Conservation (phyloP, 2,113 vertebrate genomes). For the Scolopax mira region DNA sequence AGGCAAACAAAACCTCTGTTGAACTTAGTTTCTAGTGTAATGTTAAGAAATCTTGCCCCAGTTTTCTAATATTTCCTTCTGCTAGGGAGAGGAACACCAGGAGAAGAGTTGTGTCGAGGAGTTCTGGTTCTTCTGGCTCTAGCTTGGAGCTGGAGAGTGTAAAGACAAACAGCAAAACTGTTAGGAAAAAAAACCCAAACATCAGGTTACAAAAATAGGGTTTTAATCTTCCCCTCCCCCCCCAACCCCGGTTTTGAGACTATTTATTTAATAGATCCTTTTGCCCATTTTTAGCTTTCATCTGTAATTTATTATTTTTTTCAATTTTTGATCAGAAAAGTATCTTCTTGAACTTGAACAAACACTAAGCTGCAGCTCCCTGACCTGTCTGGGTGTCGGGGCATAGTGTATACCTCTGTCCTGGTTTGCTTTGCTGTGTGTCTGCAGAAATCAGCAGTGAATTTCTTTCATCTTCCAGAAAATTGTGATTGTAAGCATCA, state of each 20-base stretch:
- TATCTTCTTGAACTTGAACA: background rate
- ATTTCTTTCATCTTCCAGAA: background rate
- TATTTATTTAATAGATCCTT: slow-evolving; percentile 5
- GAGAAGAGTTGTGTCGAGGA: background rate
- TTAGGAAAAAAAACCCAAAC: background rate
- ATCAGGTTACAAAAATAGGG: background rate
- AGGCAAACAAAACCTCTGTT: background rate
- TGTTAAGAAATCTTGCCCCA: background rate
- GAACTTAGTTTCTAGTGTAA: background rate
- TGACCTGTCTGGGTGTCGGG: background rate
- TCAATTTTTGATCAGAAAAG: background rate
- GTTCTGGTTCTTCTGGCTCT: background rate
- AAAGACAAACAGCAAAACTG: background rate
- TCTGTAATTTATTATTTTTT: background rate
- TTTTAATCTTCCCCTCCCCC: background rate
- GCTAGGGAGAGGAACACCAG: background rate
- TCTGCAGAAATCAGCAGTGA: background rate
- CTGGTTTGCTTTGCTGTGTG: fast-evolving
- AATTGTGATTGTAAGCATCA: background rate
- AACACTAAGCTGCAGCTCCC: background rate
- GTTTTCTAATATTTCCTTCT: background rate
- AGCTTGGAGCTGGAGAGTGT: background rate
- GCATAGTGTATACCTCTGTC: background rate
- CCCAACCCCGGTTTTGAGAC: background rate
- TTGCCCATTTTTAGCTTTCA: background rate